phyloP scores from a whole-genome alignment of 1,140 invertebrate species.

The Zeugodacus cucurbitae region DNA sequence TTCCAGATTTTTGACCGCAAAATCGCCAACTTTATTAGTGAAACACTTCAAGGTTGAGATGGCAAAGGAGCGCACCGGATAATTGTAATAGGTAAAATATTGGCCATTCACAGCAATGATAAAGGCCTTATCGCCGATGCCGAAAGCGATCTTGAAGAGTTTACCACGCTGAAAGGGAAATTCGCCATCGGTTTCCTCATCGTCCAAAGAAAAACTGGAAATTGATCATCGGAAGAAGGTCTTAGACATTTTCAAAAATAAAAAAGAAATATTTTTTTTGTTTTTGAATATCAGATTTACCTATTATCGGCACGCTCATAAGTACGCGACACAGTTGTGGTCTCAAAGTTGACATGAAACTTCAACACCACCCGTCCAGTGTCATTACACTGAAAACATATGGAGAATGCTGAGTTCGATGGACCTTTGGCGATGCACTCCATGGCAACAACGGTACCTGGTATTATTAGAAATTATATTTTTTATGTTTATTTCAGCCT shows the following conservation, averaged over 20 bases:
- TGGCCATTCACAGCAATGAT: slow-evolving; percentile 63
- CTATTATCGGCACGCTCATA: slow-evolving; percentile 61
- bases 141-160: slow-evolving; percentile 63
- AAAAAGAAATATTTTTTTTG: not conserved
- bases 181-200: slow-evolving; percentile 64
- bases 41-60: slow-evolving; percentile 63
- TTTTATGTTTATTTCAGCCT: no score
- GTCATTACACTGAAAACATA: slow-evolving; percentile 64
- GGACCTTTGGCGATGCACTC: slow-evolving; percentile 64
- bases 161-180: slow-evolving; percentile 63
- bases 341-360: slow-evolving; percentile 61
- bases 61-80: slow-evolving; percentile 56
- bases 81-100: slow-evolving; percentile 64
- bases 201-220: slow-evolving; percentile 54
- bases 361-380: slow-evolving; percentile 59
- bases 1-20: slow-evolving; percentile 57
- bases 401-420: slow-evolving; percentile 60
- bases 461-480: not conserved
- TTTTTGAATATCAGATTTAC: slow-evolving; percentile 42
- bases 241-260: no score
- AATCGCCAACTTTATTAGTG: slow-evolving; percentile 59
- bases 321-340: slow-evolving; percentile 55
- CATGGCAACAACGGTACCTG: slow-evolving; percentile 61
- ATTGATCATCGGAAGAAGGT: no score
- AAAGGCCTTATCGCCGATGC: slow-evolving; percentile 62